phyloP scores from a whole-genome alignment of 2,888 invertebrate species.

The Gortyna flavago region DNA sequence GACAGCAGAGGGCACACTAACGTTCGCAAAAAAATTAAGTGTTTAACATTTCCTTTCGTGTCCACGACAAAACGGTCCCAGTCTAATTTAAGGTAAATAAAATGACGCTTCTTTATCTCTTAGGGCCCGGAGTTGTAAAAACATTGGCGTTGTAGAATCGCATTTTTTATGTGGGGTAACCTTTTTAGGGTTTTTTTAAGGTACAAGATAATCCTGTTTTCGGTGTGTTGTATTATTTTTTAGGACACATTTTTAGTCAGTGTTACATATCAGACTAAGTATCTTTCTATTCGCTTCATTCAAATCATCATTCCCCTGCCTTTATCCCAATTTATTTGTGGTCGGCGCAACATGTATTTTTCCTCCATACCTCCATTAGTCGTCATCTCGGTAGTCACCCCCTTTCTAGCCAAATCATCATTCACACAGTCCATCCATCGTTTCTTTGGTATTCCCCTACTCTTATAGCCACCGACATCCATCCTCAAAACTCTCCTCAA shows the following conservation, averaged over 20 bases:
- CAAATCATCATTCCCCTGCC: too few relatives aligned
- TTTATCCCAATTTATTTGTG: too few relatives aligned
- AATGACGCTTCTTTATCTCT: slow-evolving; percentile 48
- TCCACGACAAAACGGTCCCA: slow-evolving; percentile 39
- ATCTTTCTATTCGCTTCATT: background rate
- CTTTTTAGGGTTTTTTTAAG: slow-evolving; percentile 19
- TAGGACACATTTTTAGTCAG: background rate
- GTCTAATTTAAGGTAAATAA: slow-evolving; percentile 50
- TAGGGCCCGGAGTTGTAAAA: slow-evolving; percentile 35
- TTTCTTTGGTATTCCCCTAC: too few relatives aligned
- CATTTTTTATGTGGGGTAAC: slow-evolving; percentile 34
- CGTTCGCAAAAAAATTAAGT: slow-evolving; percentile 17
- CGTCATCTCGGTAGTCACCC: too few relatives aligned
- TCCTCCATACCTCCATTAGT: too few relatives aligned
- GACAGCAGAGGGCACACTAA: background rate
- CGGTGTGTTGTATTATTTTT: background rate
- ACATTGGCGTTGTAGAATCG: slow-evolving; percentile 46
- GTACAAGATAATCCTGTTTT: slow-evolving; percentile 29
- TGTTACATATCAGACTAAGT: background rate
- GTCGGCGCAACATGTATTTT: too few relatives aligned
- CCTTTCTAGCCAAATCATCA: too few relatives aligned
- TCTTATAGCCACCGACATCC: too few relatives aligned
- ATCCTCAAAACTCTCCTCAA: too few relatives aligned
- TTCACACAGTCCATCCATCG: too few relatives aligned
- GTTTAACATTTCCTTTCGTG: slow-evolving; percentile 37